Conservation (phyloP, 1,140 invertebrate species). For the Sitobion miscanthi region DNA sequence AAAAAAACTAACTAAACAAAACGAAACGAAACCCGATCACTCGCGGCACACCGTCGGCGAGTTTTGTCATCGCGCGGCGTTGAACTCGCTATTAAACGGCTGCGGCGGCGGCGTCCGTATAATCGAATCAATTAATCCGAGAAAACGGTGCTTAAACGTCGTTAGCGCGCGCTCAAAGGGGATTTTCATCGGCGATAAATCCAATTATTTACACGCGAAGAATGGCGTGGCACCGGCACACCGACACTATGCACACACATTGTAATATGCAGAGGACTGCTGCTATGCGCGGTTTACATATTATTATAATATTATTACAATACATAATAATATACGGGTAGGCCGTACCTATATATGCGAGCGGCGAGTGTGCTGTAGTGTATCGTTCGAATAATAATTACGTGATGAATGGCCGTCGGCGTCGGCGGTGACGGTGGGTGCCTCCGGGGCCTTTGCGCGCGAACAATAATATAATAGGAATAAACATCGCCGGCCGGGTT, state of each 20-base stretch:
- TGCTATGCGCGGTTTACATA: background rate
- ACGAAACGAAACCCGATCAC: background rate
- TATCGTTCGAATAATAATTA: constrained; percentile 1
- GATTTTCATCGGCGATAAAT: constrained; percentile 1
- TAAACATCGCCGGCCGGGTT: background rate
- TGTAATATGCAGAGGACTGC: background rate
- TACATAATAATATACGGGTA: background rate
- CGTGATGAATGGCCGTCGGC: constrained; percentile 2
- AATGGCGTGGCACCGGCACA: background rate
- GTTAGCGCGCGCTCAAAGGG: background rate
- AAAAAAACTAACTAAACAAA: too few species aligned
- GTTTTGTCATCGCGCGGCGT: background rate
- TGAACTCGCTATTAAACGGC: constrained; percentile 9
- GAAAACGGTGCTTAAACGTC: constrained; percentile 5
- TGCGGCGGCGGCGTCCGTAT: background rate
- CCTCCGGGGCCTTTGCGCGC: background rate
- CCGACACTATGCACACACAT: background rate
- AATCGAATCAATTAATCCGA: constrained; percentile 30
- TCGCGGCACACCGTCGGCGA: background rate
- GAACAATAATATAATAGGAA: constrained; percentile 3
- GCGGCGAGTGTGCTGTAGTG: background rate
- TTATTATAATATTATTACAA: constrained; percentile 20
- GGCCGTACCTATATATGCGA: background rate
- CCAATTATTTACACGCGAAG: background rate
- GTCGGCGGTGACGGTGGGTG: too few species aligned